Evolutionary conservation across 2,888 invertebrate species (phyloP), one percentile per base, ranked within the genome.

Genomic region (Mamestra brassicae): DNA sequence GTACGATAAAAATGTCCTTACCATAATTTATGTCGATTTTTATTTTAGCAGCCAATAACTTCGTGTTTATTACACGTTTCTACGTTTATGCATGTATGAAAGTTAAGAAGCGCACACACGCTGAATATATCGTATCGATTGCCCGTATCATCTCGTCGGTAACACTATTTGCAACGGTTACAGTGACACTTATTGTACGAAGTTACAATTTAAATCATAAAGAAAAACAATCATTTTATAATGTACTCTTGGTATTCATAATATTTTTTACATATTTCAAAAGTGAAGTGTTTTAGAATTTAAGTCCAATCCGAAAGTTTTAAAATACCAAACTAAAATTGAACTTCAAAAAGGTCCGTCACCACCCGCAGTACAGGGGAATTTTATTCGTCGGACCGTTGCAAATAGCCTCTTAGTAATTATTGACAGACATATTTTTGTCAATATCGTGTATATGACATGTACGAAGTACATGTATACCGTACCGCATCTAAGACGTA

Each of bases 361-460:
- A n/a, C 8, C 42, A 38, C 1, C 13, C 6, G 26, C 45, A 1
- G 26, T 26, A 26, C 26, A 34, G 17, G 36, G 17, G 17, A 55
- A 42, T 63, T 26, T 57, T 4, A 5, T 38, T 6, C 55, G 17
- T 47, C 8, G 10, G n/a, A 38, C 50, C 71, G 67, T 61, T 68
- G 64, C 74, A 80, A 83, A 81, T 83, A 84, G 55, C 52, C 34
- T 68, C 36, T 47, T 71, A 55, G 50, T 38, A 47, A 80, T 72
- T 26, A 75, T 64, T 61, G 34, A 47, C 36, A 60, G 50, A 83
- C 55, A 71, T 50, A 34, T 80, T 74, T 71, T 55, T 52, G 71
- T 62, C 64, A 74, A 69, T 65, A 36, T 71, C 58, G n/a, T 63
- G 57, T 68, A 38, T 55, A 71, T 50, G 13, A 26, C 62, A 57